Conservation (phyloP, 2,797 vertebrate genomes). For the Micrastur ruficollis region DNA sequence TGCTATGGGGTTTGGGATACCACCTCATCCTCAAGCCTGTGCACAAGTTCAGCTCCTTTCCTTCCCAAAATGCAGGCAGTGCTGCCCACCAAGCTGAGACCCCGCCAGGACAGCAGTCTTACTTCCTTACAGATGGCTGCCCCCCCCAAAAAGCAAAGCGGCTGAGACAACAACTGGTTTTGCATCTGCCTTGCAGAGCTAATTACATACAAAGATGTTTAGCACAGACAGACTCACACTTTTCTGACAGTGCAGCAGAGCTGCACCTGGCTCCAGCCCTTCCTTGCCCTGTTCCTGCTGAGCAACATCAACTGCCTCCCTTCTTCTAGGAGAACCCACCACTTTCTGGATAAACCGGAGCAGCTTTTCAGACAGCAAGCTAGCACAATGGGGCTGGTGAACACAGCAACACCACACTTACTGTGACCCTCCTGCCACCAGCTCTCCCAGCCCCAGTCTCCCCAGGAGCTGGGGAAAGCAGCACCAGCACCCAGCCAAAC, state of each 20-base stretch:
- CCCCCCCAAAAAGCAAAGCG: background rate
- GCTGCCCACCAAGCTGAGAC: background rate
- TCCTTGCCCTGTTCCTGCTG: background rate
- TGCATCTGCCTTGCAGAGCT: background rate
- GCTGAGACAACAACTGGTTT: rapidly evolving
- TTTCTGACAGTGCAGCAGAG: background rate
- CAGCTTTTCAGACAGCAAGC: background rate
- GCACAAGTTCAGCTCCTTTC: background rate
- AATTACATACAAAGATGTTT: background rate
- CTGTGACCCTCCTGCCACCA: rapidly evolving
- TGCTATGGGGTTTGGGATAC: background rate
- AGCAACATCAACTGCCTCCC: background rate
- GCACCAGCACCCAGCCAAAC: background rate
- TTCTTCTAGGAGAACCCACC: background rate
- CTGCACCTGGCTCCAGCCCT: background rate
- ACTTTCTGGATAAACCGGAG: background rate
- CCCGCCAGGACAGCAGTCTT: rapidly evolving
- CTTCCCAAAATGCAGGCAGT: background rate
- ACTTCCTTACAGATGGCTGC: background rate
- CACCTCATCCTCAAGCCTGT: background rate
- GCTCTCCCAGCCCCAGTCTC: background rate
- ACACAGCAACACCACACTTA: background rate
- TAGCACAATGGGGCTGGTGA: rapidly evolving
- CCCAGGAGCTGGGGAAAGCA: background rate
- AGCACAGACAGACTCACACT: background rate